Conservation (phyloP, 2,113 vertebrate species). For the Petroica traversi region DNA sequence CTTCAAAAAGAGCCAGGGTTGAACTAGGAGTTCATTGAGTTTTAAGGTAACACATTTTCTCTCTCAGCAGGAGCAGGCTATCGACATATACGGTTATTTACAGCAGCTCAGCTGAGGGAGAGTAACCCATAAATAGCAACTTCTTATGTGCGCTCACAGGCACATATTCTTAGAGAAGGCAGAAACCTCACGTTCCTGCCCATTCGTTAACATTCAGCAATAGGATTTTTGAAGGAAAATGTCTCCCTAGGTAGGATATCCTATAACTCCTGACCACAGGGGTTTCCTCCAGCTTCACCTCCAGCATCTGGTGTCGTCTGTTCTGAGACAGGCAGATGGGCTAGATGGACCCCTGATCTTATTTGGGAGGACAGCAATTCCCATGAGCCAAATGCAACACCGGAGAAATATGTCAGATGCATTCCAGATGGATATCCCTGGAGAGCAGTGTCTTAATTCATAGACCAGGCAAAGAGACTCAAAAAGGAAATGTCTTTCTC, state of each 20-base stretch:
- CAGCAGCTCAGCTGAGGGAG: constrained; percentile 47
- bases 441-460: constrained; percentile 47
- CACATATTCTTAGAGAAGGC: constrained; percentile 38
- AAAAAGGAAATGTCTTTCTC: constrained; percentile 45
- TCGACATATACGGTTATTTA: constrained; percentile 51
- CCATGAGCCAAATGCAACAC: constrained; percentile 28
- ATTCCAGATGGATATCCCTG: constrained; percentile 50
- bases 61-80: constrained; percentile 48
- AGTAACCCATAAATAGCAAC: constrained; percentile 63
- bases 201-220: constrained; percentile 13
- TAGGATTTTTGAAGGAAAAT: constrained; percentile 40
- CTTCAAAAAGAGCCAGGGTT: constrained; percentile 17
- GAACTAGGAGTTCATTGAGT: constrained; percentile 51
- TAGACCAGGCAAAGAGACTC: constrained; percentile 31
- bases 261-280: constrained; percentile 52
- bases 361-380: constrained; percentile 49
- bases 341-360: constrained; percentile 40
- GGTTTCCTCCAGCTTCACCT: constrained; percentile 52
- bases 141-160: not conserved
- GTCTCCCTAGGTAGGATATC: constrained; percentile 50
- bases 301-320: constrained; percentile 57
- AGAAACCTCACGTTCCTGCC: constrained; percentile 48
- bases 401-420: constrained; percentile 47
- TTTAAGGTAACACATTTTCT: constrained; percentile 57
- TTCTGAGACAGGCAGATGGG: constrained; percentile 44